These are phyloP conservation scores for Molanna angustata DNA, from an alignment of 2,888 invertebrate genomes.

Conservation along the genomic window DNA sequence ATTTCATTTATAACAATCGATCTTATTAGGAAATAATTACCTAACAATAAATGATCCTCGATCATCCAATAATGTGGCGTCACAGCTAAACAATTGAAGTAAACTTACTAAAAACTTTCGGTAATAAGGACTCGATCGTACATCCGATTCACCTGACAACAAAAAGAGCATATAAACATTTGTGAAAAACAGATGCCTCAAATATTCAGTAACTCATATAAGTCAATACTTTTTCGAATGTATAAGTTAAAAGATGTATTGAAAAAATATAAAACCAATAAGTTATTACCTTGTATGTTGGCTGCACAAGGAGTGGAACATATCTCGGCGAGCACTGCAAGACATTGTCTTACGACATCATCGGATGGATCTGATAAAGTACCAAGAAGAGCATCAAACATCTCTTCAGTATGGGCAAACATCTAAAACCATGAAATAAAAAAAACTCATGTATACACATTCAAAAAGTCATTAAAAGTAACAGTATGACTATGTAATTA, in stretches of 20 bases:
- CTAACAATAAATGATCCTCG: conserved; percentile 94
- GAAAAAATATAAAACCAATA: no score
- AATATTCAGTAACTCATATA: no score
- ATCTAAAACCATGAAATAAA: conserved; percentile 51
- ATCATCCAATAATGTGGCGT: conserved; percentile 82
- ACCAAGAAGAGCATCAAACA: conserved; percentile 76
- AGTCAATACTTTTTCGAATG: no score
- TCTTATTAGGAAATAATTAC: no score
- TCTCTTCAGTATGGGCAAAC: conserved; percentile 66
- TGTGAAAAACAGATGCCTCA: no score
- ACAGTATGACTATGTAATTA: no score
- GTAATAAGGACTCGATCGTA: conserved; percentile 62
- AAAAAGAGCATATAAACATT: no score
- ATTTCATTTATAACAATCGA: no score
- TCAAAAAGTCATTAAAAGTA: no score
- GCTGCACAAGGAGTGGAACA: conserved; percentile 41
- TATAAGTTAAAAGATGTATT: no score
- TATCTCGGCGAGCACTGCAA: conserved; percentile 89
- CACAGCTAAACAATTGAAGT: conserved; percentile 79
- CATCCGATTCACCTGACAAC: conserved; percentile 39
- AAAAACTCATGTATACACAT: background rate
- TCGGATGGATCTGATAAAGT: conserved; percentile 89
- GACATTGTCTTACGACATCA: conserved; percentile 91
- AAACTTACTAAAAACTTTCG: conserved; percentile 86
- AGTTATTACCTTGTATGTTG: conserved; percentile 27